These are phyloP conservation scores for Hemibagrus guttatus DNA, from an alignment of 2,797 vertebrate species.

Conservation along the genomic window DNA sequence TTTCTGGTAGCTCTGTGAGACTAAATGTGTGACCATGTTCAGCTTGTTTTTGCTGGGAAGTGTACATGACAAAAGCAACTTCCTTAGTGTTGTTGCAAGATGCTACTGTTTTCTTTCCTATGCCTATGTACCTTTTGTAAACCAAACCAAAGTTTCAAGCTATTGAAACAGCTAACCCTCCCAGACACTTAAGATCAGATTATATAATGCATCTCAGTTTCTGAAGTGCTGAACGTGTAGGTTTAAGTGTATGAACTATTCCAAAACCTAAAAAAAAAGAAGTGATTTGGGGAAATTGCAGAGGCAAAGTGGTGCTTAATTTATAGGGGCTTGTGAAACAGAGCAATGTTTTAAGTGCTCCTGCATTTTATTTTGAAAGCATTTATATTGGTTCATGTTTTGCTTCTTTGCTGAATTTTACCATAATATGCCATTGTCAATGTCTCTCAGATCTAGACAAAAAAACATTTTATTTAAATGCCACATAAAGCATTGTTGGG, in stretches of 20 bases:
- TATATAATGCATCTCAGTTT: not conserved
- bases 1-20: not conserved
- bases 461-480: not conserved
- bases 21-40: not conserved
- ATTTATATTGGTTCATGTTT: not conserved
- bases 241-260: not conserved
- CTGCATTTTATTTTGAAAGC: not conserved
- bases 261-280: slow-evolving; percentile 17
- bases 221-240: not conserved
- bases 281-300: slow-evolving; percentile 13
- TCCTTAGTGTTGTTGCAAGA: not conserved
- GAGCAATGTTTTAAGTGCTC: not conserved
- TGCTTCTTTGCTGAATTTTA: not conserved
- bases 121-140: not conserved
- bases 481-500: not conserved
- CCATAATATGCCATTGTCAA: not conserved
- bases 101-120: not conserved
- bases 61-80: slow-evolving; percentile 6
- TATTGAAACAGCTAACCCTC: not conserved
- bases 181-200: not conserved
- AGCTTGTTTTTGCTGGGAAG: not conserved
- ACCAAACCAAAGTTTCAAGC: not conserved
- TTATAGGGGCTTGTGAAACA: not conserved
- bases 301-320: not conserved
- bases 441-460: not conserved